phyloP scores from a whole-genome alignment of 2,113 vertebrate species.

The Micromys minutus region DNA sequence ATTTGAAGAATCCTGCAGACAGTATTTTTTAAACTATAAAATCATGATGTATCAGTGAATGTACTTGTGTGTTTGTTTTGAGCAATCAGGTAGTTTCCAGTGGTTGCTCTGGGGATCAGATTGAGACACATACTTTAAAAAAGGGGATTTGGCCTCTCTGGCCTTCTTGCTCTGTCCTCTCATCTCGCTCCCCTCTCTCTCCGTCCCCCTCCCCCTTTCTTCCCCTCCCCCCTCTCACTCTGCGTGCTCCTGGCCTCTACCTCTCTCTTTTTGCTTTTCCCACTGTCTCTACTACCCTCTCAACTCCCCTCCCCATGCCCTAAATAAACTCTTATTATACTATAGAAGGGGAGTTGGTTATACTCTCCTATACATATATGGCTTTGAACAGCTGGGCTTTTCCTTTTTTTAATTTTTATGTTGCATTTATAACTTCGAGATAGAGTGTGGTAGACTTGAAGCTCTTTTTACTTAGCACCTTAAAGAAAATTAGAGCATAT shows the following conservation, averaged over 20 bases:
- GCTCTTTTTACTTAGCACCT: not conserved
- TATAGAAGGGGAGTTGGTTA: not conserved
- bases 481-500: not conserved
- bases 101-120: not conserved
- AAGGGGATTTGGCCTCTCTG: too few species aligned
- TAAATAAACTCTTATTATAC: too few species aligned
- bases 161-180: too few species aligned
- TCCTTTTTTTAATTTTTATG: slow-evolving; percentile 24
- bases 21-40: slow-evolving; percentile 4
- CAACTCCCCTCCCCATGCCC: too few species aligned
- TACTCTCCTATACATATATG: not conserved
- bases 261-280: too few species aligned
- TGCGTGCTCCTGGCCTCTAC: too few species aligned
- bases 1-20: slow-evolving; percentile 27
- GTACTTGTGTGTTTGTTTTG: slow-evolving; percentile 41
- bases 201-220: too few species aligned
- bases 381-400: slow-evolving; percentile 1
- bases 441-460: not conserved
- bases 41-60: not conserved
- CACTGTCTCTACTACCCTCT: too few species aligned
- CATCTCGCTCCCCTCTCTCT: too few species aligned
- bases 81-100: not conserved
- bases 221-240: too few species aligned
- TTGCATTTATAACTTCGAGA: not conserved
- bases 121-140: not conserved